phyloP scores from a whole-genome alignment of 2,888 invertebrate species.

The Catonia carolina region DNA sequence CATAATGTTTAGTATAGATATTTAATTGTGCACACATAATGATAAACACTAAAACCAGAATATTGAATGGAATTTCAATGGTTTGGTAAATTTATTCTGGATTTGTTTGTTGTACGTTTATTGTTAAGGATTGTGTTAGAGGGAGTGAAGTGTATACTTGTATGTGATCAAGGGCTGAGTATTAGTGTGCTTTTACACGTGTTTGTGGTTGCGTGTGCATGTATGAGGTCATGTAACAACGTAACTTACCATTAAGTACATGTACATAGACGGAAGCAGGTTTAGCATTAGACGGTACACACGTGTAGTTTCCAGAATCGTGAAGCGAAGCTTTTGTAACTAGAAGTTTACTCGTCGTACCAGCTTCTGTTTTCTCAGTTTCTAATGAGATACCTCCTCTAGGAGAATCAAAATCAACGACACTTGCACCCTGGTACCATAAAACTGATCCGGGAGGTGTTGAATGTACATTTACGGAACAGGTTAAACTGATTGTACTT shows the following conservation, averaged over 20 bases:
- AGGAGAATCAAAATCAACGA: constrained; percentile 75
- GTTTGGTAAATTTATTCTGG: too few relatives aligned
- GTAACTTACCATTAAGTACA: constrained; percentile 44
- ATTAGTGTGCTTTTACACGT: too few relatives aligned
- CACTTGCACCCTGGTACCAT: constrained; percentile 76
- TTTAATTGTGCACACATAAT: too few relatives aligned
- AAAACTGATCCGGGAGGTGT: constrained; percentile 71
- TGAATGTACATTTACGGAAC: constrained; percentile 81
- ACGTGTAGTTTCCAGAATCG: constrained; percentile 86
- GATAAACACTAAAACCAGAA: too few relatives aligned
- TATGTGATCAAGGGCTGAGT: too few relatives aligned
- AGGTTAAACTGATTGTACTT: constrained; percentile 82
- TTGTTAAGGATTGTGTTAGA: too few relatives aligned
- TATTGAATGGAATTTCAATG: too few relatives aligned
- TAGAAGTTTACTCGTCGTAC: constrained; percentile 73
- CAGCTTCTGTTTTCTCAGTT: constrained; percentile 74
- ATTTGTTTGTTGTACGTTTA: too few relatives aligned
- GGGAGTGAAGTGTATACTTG: too few relatives aligned
- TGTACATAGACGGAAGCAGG: constrained; percentile 45
- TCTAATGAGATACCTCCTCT: constrained; percentile 81
- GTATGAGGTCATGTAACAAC: too few relatives aligned
- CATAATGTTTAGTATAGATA: too few relatives aligned
- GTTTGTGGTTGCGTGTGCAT: too few relatives aligned
- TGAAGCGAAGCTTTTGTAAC: constrained; percentile 76
- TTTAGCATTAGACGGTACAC: constrained; percentile 70